These are phyloP conservation scores for Apeltes quadracus DNA, from an alignment of 2,113 vertebrate genomes.

Conservation along the genomic window DNA sequence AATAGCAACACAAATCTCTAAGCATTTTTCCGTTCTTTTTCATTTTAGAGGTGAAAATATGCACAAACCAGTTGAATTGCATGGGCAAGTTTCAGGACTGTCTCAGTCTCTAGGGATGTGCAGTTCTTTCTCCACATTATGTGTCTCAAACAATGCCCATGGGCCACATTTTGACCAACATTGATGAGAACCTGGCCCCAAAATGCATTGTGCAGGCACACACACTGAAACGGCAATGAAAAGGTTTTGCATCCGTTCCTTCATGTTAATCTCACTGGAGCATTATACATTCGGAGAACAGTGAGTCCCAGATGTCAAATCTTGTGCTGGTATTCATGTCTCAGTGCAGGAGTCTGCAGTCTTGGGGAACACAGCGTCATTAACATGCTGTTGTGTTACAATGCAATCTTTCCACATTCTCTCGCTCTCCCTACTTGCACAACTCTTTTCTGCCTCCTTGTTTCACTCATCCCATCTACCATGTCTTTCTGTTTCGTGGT, in stretches of 20 bases:
- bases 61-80: constrained; percentile 42
- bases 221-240: constrained; percentile 8
- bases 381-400: constrained; percentile 56
- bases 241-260: constrained; percentile 59
- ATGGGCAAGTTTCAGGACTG: constrained; percentile 45
- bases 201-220: constrained; percentile 27
- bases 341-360: constrained; percentile 51
- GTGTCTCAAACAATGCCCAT: constrained; percentile 68
- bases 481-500: constrained; percentile 9
- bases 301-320: constrained; percentile 66
- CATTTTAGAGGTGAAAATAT: constrained; percentile 43
- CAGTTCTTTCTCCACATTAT: constrained; percentile 66
- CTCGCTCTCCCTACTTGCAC: constrained; percentile 6
- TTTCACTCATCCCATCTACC: constrained; percentile 10
- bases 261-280: constrained; percentile 67
- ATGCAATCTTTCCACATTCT: constrained; percentile 24
- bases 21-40: constrained; percentile 24
- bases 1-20: constrained; percentile 12
- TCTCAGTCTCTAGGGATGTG: constrained; percentile 39
- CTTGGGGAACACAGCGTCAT: constrained; percentile 55
- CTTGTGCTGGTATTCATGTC: constrained; percentile 62
- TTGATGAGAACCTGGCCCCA: constrained; percentile 38
- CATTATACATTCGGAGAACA: constrained; percentile 66
- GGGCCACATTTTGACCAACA: constrained; percentile 72
- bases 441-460: constrained; percentile 7